phyloP scores from a whole-genome alignment of 2,797 vertebrate genomes.

The Xenops minutus region DNA sequence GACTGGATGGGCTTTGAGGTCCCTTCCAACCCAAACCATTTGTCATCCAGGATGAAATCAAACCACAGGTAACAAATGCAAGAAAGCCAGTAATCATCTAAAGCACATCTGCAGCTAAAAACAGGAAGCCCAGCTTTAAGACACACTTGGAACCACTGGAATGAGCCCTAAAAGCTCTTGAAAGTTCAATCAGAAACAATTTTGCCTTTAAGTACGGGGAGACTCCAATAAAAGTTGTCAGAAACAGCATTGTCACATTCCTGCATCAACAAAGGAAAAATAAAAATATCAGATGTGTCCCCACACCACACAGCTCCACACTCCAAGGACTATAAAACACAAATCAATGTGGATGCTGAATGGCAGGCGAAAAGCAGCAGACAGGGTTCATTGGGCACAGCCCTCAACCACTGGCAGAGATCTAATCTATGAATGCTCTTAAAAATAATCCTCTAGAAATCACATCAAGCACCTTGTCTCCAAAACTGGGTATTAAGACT shows the following conservation, averaged over 20 bases:
- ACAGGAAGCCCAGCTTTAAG: neutral
- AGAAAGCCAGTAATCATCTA: neutral
- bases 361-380: neutral
- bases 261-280: neutral
- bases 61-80: neutral
- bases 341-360: conserved; percentile 3
- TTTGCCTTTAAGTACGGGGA: neutral
- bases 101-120: neutral
- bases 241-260: neutral
- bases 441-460: conserved; percentile 63
- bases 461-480: conserved; percentile 53
- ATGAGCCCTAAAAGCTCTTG: neutral
- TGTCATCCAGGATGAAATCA: neutral
- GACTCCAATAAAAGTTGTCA: neutral
- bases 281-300: conserved; percentile 10
- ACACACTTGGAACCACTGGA: neutral
- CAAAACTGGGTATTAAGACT: conserved; percentile 57
- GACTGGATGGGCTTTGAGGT: neutral
- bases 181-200: neutral
- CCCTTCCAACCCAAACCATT: neutral
- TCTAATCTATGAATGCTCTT: conserved; percentile 40
- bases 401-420: neutral
- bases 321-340: neutral
- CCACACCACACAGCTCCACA: neutral
- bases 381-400: conserved; percentile 4